Evolutionary conservation across 2,888 invertebrate species (phyloP).

Genomic region (Sicus ferrugineus): DNA sequence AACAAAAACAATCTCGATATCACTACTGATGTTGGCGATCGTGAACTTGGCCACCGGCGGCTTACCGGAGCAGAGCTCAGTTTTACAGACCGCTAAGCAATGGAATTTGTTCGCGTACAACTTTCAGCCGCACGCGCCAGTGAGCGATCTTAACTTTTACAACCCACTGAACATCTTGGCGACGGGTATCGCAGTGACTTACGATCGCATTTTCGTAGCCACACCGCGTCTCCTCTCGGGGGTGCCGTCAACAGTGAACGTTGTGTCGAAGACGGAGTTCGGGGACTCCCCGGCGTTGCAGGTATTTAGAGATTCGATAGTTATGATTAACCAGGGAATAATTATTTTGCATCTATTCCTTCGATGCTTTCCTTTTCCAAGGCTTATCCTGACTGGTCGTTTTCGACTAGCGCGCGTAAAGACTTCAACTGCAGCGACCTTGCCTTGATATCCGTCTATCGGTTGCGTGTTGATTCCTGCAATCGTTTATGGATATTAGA

Average conservation of each 20-base stretch:
- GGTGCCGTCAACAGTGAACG: slow-evolving; percentile 78
- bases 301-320: slow-evolving; percentile 59
- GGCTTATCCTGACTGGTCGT: slow-evolving; percentile 81
- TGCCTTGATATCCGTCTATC: slow-evolving; percentile 80
- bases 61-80: slow-evolving; percentile 2
- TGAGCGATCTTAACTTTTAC: slow-evolving; percentile 66
- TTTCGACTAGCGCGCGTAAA: slow-evolving; percentile 75
- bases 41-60: slow-evolving; percentile 37
- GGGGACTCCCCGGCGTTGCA: slow-evolving; percentile 76
- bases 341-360: background rate
- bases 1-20: background rate
- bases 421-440: slow-evolving; percentile 79
- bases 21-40: slow-evolving; percentile 39
- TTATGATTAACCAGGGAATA: background rate
- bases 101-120: slow-evolving; percentile 76
- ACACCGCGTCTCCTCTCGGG: slow-evolving; percentile 78
- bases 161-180: slow-evolving; percentile 77
- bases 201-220: slow-evolving; percentile 78
- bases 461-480: slow-evolving; percentile 79
- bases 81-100: slow-evolving; percentile 72
- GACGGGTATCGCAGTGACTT: slow-evolving; percentile 78
- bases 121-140: slow-evolving; percentile 71
- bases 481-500: slow-evolving; percentile 85
- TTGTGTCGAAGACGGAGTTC: slow-evolving; percentile 72
- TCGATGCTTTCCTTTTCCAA: slow-evolving; percentile 48